These are phyloP conservation scores for Cyprinus carpio DNA, from an alignment of 2,113 vertebrate genomes.

Conservation along the genomic window DNA sequence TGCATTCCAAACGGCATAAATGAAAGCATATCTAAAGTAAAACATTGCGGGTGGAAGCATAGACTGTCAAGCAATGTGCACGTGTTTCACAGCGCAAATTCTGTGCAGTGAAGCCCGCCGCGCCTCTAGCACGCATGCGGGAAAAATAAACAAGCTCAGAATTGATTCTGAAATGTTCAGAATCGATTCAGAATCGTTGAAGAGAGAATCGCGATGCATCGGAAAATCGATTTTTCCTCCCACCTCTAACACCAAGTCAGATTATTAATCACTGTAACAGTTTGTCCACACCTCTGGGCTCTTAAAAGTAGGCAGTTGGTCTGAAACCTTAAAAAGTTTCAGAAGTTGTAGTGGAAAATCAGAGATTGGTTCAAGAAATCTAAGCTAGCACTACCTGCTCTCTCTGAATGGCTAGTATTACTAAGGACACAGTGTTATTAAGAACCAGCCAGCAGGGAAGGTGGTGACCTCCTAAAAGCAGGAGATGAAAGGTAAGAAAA, in stretches of 20 bases:
- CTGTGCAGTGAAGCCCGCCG: too few relatives aligned
- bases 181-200: too few relatives aligned
- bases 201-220: too few relatives aligned
- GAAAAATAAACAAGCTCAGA: too few relatives aligned
- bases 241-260: neutral
- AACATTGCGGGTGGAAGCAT: too few relatives aligned
- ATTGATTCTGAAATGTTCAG: too few relatives aligned
- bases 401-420: conserved; percentile 15
- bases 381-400: neutral
- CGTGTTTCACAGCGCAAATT: too few relatives aligned
- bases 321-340: neutral
- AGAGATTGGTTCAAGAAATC: neutral
- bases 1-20: too few relatives aligned
- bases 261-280: neutral
- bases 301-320: neutral
- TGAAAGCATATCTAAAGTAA: too few relatives aligned
- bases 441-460: conserved; percentile 33
- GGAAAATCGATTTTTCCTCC: too few relatives aligned
- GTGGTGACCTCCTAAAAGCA: conserved; percentile 18
- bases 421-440: conserved; percentile 19
- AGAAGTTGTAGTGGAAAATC: neutral
- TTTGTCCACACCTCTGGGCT: neutral
- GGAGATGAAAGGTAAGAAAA: conserved; percentile 30
- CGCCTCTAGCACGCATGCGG: too few relatives aligned
- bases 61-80: too few relatives aligned